Conservation (phyloP, 1,140 invertebrate species). For the Argopecten irradians region DNA sequence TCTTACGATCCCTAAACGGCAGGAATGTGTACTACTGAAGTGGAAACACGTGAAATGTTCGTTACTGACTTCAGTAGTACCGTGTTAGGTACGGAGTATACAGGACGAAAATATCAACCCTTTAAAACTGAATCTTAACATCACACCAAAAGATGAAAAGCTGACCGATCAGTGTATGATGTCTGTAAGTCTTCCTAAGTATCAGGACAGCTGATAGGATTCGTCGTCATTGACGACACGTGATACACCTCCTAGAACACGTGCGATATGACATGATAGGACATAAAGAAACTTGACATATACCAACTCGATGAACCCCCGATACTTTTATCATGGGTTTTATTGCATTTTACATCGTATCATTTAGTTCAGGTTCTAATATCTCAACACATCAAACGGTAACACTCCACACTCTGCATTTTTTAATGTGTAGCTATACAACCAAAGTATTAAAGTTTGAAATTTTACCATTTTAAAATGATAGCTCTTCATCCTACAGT, state of each 20-base stretch:
- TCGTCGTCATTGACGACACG: not conserved
- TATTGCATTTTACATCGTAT: not conserved
- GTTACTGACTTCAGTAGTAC: not conserved
- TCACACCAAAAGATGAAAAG: not conserved
- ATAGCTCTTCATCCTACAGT: no score
- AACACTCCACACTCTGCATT: no score
- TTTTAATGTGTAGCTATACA: no score
- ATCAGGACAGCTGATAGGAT: not conserved
- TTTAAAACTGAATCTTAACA: not conserved
- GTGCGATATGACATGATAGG: not conserved
- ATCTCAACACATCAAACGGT: no score
- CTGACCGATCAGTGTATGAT: not conserved
- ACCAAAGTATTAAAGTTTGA: not conserved
- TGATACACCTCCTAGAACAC: not conserved
- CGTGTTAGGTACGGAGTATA: not conserved
- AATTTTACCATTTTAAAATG: not conserved
- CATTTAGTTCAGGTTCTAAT: not conserved
- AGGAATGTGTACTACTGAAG: no score
- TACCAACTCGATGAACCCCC: not conserved
- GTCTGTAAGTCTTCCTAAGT: not conserved
- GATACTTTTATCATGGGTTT: no score
- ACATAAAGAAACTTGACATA: not conserved
- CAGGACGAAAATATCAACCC: no score
- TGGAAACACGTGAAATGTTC: not conserved
- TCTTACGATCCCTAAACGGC: no score